phyloP scores from a whole-genome alignment of 2,113 vertebrate species.

The Semnornis frantzii region DNA sequence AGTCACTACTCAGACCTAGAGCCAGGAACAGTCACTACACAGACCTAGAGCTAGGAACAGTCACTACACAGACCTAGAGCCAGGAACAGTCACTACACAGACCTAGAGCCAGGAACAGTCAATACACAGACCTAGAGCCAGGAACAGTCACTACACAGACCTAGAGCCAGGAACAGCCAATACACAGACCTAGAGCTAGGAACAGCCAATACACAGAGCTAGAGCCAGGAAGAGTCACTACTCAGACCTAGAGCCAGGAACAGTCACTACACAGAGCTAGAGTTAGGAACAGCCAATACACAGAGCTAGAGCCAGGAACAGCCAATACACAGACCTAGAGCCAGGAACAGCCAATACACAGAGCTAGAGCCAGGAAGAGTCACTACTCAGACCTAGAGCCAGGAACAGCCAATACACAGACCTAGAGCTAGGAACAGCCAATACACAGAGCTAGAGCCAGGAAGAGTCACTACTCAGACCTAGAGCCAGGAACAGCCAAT shows the following conservation, averaged over 20 bases:
- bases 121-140: background rate
- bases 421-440: background rate
- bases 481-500: too few species aligned
- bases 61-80: background rate
- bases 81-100: background rate
- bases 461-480: too few species aligned
- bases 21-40: too few species aligned
- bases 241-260: background rate
- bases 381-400: background rate
- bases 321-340: background rate
- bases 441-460: too few species aligned
- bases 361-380: too few species aligned
- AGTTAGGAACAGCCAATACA: background rate
- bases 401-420: background rate
- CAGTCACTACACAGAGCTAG: background rate
- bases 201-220: background rate
- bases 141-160: background rate
- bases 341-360: background rate
- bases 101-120: too few species aligned
- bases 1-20: too few species aligned
- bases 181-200: background rate
- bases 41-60: too few species aligned
- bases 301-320: too few species aligned
- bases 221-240: too few species aligned
- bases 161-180: too few species aligned